Base-by-base conservation (phyloP, 2,113 vertebrate genomes). In the Neodontobutis hainanensis region DNA sequence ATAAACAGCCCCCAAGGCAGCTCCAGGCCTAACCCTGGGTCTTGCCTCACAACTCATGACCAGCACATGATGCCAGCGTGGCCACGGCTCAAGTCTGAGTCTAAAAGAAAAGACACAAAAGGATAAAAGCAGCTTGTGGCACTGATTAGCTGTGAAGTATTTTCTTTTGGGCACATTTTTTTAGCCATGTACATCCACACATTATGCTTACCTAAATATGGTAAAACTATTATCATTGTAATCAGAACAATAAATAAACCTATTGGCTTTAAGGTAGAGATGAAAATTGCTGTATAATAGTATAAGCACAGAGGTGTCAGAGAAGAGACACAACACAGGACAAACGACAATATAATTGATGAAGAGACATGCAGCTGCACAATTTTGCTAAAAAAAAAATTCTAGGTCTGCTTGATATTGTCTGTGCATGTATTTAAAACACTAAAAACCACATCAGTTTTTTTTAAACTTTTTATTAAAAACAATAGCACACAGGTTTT, bases 21-120 rank as follows among this genome's bases (percentile, higher is more conserved):
- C 87, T 73, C 56, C 52, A 56, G 61, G 68, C 73, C 59, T 66
- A 65, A 75, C 77, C 72, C 70, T 46, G 44, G 64, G 68, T 53
- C 6, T 58, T 71, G 62, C 78, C 79, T 75, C 73, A 59, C 77
- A 86, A 78, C 90, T 80, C 91, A 88, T 91, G 91, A 91, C 71
- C 72, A 75, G 85, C 91, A 91, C 89, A 88, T 92, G 91, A 84
- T 79, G 80, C 63, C 76, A 79, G 72, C 71, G 62, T 65, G 73
- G 73, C 69, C 56, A 42, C 44, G 73, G 70, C 70, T 83, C 77
- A 81, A 81, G 77, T 81, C 73, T 82, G 78, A 57, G 47, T 8
- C 3, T n/a, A 8, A 36, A 38, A 10, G 69, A 52, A 48, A 32
- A 61, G 61, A 71, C 67, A 73, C 68, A 73, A 60, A 48, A 14